Conservation (phyloP, 2,888 invertebrate species). For the Antheraea assamensis region DNA sequence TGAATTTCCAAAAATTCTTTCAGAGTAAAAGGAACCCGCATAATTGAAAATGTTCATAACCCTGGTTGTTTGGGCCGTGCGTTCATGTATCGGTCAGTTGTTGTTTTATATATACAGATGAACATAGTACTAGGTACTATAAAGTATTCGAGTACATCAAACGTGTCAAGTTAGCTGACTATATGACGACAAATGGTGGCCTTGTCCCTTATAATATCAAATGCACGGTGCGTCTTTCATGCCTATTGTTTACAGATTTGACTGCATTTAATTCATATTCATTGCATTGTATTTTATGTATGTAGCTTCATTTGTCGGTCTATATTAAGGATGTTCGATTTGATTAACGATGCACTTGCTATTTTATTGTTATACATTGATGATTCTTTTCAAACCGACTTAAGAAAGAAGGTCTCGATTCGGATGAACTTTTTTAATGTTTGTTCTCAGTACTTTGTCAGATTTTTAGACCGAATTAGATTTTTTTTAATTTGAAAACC, state of each 20-base stretch:
- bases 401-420: too few relatives aligned
- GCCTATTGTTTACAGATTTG: constrained; percentile 15
- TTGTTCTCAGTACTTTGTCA: too few relatives aligned
- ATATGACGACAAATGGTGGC: constrained; percentile 20
- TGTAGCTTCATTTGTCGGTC: background rate
- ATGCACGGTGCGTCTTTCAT: constrained; percentile 17
- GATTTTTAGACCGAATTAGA: too few relatives aligned
- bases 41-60: too few relatives aligned
- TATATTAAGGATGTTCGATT: background rate
- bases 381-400: too few relatives aligned
- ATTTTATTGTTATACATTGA: too few relatives aligned
- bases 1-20: background rate
- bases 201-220: constrained; percentile 26
- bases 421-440: too few relatives aligned
- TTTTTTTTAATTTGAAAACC: too few relatives aligned
- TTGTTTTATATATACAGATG: too few relatives aligned
- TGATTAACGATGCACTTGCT: background rate
- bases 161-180: background rate
- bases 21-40: too few relatives aligned
- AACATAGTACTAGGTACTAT: background rate
- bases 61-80: too few relatives aligned
- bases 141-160: background rate
- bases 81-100: too few relatives aligned
- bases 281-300: constrained; percentile 13
- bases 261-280: background rate